A percentile compares a stretch with the other conserved stretches of the same genome.
These are phyloP conservation scores for Coptodon rendalli DNA, from an alignment of 2,113 vertebrate species.

Conservation along the genomic window DNA sequence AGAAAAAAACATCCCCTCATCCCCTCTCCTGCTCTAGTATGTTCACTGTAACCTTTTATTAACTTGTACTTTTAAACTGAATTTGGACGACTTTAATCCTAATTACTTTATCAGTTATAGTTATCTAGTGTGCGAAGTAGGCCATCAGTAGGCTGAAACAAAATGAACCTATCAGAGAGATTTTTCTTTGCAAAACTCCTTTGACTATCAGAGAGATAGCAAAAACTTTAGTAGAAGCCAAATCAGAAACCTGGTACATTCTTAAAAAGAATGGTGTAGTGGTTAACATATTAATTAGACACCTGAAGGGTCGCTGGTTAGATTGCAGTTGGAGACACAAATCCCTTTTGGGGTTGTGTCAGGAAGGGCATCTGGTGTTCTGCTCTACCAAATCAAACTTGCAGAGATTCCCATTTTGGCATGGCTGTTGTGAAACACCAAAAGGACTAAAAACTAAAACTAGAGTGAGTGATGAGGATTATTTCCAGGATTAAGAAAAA, in stretches of 20 bases:
- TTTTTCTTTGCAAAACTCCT: too few species aligned
- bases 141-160: neutral
- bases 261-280: neutral
- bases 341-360: neutral
- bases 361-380: neutral
- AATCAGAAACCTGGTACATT: neutral
- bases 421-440: neutral
- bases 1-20: neutral
- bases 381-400: neutral
- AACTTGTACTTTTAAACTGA: neutral
- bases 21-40: neutral
- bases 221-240: neutral
- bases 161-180: neutral
- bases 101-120: neutral
- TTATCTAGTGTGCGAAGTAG: neutral
- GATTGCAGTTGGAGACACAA: neutral
- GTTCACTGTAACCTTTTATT: neutral
- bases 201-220: neutral
- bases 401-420: neutral
- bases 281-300: neutral
- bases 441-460: neutral
- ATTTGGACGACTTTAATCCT: neutral
- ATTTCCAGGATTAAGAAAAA: neutral
- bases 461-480: neutral
- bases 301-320: neutral